Percentiles rank a stretch among this genome's conserved stretches.
Conservation (phyloP, 2,113 vertebrate species). For the Epinephelus moara region DNA sequence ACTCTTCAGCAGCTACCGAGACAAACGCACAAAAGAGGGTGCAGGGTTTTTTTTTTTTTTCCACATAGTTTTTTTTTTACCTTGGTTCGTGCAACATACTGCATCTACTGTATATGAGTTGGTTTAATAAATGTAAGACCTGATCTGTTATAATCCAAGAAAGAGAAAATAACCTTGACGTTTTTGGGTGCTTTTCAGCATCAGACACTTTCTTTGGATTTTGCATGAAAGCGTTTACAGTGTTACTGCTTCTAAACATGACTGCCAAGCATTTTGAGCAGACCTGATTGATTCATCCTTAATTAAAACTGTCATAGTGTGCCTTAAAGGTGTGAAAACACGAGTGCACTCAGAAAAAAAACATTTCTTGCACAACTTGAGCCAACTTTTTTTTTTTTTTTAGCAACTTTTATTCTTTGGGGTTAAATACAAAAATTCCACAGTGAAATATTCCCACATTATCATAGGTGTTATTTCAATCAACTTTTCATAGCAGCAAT, state of each 20-base stretch:
- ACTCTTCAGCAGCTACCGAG: slow-evolving; percentile 54
- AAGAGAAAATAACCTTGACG: slow-evolving; percentile 48
- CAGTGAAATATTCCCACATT: neutral
- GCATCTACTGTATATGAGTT: slow-evolving; percentile 16
- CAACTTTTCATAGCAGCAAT: neutral
- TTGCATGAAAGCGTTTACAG: slow-evolving; percentile 32
- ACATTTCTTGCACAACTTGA: slow-evolving; percentile 5
- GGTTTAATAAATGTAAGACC: slow-evolving; percentile 29
- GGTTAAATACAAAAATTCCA: neutral
- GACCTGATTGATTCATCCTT: slow-evolving; percentile 38
- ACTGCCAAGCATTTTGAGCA: slow-evolving; percentile 27
- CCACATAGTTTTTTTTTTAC: neutral
- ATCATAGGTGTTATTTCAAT: slow-evolving; percentile 19
- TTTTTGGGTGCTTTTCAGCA: slow-evolving; percentile 21
- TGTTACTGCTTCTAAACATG: slow-evolving; percentile 26
- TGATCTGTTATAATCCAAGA: slow-evolving; percentile 32
- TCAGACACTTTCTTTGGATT: slow-evolving; percentile 31
- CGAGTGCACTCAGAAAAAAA: slow-evolving; percentile 4
- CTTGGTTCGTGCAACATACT: slow-evolving; percentile 11
- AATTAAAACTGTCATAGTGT: slow-evolving; percentile 47
- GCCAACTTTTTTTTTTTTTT: slow-evolving; percentile 13
- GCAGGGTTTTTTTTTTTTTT: slow-evolving; percentile 37
- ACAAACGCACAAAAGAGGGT: slow-evolving; percentile 50
- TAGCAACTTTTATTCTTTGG: slow-evolving; percentile 17
- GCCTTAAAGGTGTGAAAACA: slow-evolving; percentile 30